phyloP scores from a whole-genome alignment of 2,797 vertebrate species.

The Bovichtus variegatus region DNA sequence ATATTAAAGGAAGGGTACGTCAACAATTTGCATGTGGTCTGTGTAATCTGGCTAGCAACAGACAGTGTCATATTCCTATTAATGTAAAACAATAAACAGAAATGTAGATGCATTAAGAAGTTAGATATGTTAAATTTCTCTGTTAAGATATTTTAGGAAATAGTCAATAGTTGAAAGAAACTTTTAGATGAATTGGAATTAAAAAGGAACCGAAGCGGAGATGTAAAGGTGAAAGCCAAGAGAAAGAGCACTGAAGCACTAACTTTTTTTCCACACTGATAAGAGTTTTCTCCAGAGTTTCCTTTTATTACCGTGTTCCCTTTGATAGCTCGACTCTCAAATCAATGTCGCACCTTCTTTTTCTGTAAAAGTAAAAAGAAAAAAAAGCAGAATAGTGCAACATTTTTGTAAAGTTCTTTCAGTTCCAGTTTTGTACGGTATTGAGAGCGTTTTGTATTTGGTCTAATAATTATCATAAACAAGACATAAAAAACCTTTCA shows the following conservation, averaged over 20 bases:
- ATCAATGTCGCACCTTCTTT: slow-evolving; percentile 9
- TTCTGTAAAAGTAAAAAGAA: slow-evolving; percentile 39
- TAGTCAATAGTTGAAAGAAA: slow-evolving; percentile 29
- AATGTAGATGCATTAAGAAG: slow-evolving; percentile 43
- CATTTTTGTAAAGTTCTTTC: slow-evolving; percentile 55
- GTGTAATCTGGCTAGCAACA: slow-evolving; percentile 34
- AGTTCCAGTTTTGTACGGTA: slow-evolving; percentile 67
- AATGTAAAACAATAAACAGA: slow-evolving; percentile 50
- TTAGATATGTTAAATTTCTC: slow-evolving; percentile 45
- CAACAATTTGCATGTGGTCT: slow-evolving; percentile 16
- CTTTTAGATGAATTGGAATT: slow-evolving; percentile 22
- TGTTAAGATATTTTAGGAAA: slow-evolving; percentile 46
- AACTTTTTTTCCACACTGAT: slow-evolving; percentile 40
- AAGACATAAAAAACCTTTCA: slow-evolving; percentile 3
- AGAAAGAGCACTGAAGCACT: slow-evolving; percentile 37
- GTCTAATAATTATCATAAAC: slow-evolving; percentile 3
- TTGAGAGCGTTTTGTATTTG: slow-evolving; percentile 63
- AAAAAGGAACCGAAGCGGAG: slow-evolving; percentile 12
- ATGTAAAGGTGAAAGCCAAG: slow-evolving; percentile 5
- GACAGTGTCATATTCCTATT: slow-evolving; percentile 29
- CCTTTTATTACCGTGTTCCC: slow-evolving; percentile 41
- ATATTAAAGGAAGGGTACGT: slow-evolving; percentile 36
- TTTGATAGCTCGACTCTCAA: slow-evolving; percentile 34
- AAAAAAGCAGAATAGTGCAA: slow-evolving; percentile 49
- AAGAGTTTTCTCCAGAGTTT: slow-evolving; percentile 20